These are phyloP conservation scores for Rattus norvegicus DNA, from an alignment of 2,113 vertebrate species.

Conservation along the genomic window DNA sequence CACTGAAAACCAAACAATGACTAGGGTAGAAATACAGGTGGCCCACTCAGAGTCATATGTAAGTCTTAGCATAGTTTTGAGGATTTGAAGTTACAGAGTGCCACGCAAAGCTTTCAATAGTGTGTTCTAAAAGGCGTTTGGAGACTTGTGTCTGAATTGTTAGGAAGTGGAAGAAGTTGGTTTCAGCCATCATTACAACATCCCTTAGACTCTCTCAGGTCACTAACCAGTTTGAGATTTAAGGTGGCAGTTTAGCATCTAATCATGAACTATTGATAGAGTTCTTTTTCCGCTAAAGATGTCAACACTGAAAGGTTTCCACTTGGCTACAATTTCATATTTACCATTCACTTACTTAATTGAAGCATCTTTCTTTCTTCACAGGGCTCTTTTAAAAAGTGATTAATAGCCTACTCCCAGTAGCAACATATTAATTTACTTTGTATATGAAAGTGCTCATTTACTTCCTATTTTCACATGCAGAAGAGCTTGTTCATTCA, in stretches of 20 bases:
- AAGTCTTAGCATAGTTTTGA: slow-evolving; percentile 35
- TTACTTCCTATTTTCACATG: background rate
- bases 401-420: background rate
- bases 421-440: slow-evolving; percentile 1
- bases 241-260: background rate
- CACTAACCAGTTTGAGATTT: background rate
- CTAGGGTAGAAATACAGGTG: background rate
- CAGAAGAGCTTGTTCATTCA: background rate
- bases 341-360: background rate
- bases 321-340: slow-evolving; percentile 29
- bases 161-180: background rate
- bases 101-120: background rate
- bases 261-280: background rate
- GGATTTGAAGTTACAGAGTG: slow-evolving; percentile 18
- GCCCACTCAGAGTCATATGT: background rate
- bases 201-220: background rate
- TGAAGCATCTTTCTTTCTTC: background rate
- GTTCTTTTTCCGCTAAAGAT: background rate
- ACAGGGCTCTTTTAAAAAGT: slow-evolving; percentile 1
- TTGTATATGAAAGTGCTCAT: background rate
- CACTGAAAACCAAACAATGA: slow-evolving; percentile 16
- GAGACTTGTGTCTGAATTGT: background rate
- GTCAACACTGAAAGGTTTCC: background rate
- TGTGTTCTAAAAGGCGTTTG: background rate
- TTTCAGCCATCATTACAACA: background rate